These are phyloP conservation scores for Okapia johnstoni DNA, from an alignment of 2,113 vertebrate species.

Conservation along the genomic window DNA sequence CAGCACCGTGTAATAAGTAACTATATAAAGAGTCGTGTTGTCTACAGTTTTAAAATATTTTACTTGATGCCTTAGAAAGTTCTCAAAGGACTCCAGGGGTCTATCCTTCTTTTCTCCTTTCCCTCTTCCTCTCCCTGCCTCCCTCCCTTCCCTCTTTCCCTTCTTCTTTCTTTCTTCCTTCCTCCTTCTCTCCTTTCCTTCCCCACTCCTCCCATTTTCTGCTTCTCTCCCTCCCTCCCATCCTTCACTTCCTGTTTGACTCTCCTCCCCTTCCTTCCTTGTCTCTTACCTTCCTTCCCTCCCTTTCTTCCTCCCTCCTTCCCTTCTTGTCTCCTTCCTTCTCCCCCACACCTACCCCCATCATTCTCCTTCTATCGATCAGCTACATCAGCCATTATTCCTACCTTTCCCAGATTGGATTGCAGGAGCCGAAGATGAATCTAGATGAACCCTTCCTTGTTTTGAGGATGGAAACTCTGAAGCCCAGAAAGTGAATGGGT, in stretches of 20 bases:
- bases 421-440: background rate
- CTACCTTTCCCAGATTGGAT: background rate
- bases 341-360: background rate
- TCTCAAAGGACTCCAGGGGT: conserved; percentile 45
- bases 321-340: background rate
- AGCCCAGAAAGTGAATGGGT: background rate
- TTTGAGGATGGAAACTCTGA: background rate
- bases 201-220: accelerated
- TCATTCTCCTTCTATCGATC: background rate
- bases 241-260: background rate
- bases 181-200: too few relatives aligned
- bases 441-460: accelerated
- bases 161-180: background rate
- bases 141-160: accelerated
- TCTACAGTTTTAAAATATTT: conserved; percentile 73
- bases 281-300: background rate
- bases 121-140: background rate
- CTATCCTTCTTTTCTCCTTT: background rate
- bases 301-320: background rate
- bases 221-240: background rate
- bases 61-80: conserved; percentile 65
- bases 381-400: background rate
- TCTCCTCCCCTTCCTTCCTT: background rate
- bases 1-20: conserved; percentile 75
- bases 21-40: conserved; percentile 72